These are phyloP conservation scores for Clinocottus analis DNA, from an alignment of 2,113 vertebrate genomes.

Conservation along the genomic window DNA sequence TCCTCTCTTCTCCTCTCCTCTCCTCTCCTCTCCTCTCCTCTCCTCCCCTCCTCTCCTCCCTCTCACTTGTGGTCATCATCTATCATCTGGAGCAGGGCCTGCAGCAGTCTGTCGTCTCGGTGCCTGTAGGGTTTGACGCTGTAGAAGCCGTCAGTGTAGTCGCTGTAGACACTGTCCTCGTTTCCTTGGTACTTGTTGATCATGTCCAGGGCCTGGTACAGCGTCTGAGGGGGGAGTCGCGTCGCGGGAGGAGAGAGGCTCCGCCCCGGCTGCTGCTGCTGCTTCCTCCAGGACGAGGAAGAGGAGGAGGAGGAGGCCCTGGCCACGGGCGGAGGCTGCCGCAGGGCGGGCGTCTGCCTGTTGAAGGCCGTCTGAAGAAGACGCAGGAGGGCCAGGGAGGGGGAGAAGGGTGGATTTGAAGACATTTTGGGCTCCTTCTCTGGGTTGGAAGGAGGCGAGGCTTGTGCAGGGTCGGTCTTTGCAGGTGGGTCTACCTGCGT, in stretches of 20 bases:
- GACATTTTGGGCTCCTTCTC: slow-evolving; percentile 66
- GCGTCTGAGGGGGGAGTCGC: slow-evolving; percentile 85
- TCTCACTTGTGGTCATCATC: slow-evolving; percentile 83
- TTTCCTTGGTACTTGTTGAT: slow-evolving; percentile 87
- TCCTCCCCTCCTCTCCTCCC: too few relatives aligned
- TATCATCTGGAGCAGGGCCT: slow-evolving; percentile 91
- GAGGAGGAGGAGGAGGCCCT: slow-evolving; percentile 46
- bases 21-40: slow-evolving; percentile 22
- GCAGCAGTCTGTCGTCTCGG: slow-evolving; percentile 93
- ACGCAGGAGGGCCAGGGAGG: slow-evolving; percentile 85
- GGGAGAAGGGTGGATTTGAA: slow-evolving; percentile 41
- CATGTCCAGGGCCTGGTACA: slow-evolving; percentile 90
- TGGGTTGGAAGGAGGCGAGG: slow-evolving; percentile 37
- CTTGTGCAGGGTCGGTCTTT: slow-evolving; percentile 55
- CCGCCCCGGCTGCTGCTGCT: slow-evolving; percentile 66
- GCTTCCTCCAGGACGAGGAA: too few relatives aligned
- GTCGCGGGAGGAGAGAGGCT: slow-evolving; percentile 75
- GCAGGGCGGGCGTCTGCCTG: slow-evolving; percentile 79
- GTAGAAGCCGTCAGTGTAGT: slow-evolving; percentile 94
- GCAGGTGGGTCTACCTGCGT: slow-evolving; percentile 69
- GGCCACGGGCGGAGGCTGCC: slow-evolving; percentile 53
- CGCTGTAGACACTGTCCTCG: slow-evolving; percentile 88
- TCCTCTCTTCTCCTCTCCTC: not conserved
- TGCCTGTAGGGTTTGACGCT: slow-evolving; percentile 91
- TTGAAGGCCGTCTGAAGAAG: slow-evolving; percentile 92